phyloP scores from a whole-genome alignment of 2,888 invertebrate genomes.

The Ferdinandea cuprea region DNA sequence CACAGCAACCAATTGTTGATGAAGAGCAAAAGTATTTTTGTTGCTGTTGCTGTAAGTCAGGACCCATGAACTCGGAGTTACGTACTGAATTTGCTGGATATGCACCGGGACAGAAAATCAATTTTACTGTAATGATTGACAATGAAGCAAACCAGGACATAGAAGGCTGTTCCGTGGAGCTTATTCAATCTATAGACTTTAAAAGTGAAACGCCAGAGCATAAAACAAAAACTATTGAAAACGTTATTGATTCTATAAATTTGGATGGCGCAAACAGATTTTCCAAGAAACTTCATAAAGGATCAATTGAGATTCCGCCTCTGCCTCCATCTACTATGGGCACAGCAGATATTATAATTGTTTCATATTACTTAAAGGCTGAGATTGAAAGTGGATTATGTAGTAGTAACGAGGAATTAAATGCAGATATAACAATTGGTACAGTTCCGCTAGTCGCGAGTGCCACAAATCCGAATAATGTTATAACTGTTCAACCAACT shows the following conservation, averaged over 20 bases:
- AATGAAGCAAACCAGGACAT: slow-evolving; percentile 76
- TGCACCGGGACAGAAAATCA: slow-evolving; percentile 76
- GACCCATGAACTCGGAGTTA: slow-evolving; percentile 73
- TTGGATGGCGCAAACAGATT: slow-evolving; percentile 40
- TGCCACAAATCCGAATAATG: slow-evolving; percentile 74
- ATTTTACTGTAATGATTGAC: slow-evolving; percentile 74
- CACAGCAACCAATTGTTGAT: slow-evolving; percentile 72
- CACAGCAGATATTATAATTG: slow-evolving; percentile 38
- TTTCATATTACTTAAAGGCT: slow-evolving; percentile 44
- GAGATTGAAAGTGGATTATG: slow-evolving; percentile 57
- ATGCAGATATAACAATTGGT: slow-evolving; percentile 76
- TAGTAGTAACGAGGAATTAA: slow-evolving; percentile 41
- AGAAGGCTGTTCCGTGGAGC: slow-evolving; percentile 63
- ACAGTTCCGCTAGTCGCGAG: slow-evolving; percentile 78
- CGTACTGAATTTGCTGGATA: slow-evolving; percentile 76
- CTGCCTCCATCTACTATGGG: slow-evolving; percentile 45
- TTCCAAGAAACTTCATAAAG: slow-evolving; percentile 55
- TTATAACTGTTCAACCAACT: slow-evolving; percentile 75
- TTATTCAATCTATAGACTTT: slow-evolving; percentile 73
- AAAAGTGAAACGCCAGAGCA: slow-evolving; percentile 74
- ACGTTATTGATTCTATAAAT: neutral
- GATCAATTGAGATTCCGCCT: slow-evolving; percentile 45
- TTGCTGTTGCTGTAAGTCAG: slow-evolving; percentile 76
- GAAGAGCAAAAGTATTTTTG: slow-evolving; percentile 75
- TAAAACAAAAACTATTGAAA: slow-evolving; percentile 42